Base-by-base conservation (phyloP, 2,797 vertebrate genomes). In the Acipenser oxyrinchus region DNA sequence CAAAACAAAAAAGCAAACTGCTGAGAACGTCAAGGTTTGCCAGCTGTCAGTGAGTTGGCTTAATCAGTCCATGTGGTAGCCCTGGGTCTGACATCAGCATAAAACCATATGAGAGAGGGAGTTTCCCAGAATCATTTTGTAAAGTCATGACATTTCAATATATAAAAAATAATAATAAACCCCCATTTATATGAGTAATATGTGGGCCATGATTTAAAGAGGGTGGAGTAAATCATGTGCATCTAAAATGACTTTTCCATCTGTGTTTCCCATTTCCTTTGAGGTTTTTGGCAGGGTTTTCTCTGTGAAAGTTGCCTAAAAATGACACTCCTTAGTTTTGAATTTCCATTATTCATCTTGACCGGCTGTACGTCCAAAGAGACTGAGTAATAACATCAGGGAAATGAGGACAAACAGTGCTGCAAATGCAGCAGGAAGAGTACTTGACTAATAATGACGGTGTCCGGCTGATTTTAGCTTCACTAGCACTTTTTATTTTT, bases 241-340 rank as follows among this genome's bases (percentile, higher is more conserved):
- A 70, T 73, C 72, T 73, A 73, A 81, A 79, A 84, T 85, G 79
- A 75, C 74, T 82, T 86, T 78, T 80, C 68, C 84, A 84, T 79
- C 79, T 84, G 81, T 72, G 68, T 75, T 68, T 68, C 62, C 71
- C 70, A n/a, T 57, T 68, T 72, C 72, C 80, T 79, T 63, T 71
- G 66, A 72, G 63, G 37, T 37, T 66, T 63, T 74, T 74, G 72
- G 72, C 72, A 67, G 51, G 0, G 15, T 71, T 64, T 68, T 64
- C 68, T 72, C 73, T 83, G 77, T 77, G 86, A 76, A 81, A 70
- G 75, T 81, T 83, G 82, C 79, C 73, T 76, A 80, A 79, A 81
- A 51, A 78, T 74, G 79, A 81, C 79, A 78, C 82, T 81, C 82
- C 81, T 84, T 82, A 74, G 73, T 73, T 72, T 81, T 75, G 77